phyloP scores from a whole-genome alignment of 2,113 vertebrate genomes.

The Heterochromis multidens region DNA sequence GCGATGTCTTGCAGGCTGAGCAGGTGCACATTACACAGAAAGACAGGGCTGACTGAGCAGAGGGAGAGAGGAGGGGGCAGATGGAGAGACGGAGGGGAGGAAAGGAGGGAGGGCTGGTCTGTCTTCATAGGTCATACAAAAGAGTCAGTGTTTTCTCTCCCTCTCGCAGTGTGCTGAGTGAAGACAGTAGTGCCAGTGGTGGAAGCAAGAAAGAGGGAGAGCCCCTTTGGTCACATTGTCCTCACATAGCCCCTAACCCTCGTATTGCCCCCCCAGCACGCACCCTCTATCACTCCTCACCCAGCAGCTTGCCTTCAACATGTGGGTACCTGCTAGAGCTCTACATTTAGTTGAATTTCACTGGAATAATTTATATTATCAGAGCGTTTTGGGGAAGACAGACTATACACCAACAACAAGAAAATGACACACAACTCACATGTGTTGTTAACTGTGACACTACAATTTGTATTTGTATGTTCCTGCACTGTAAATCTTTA shows the following conservation, averaged over 20 bases:
- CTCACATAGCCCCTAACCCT: conserved; percentile 28
- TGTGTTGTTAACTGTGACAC: background rate
- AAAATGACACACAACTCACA: background rate
- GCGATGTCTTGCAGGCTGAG: conserved; percentile 31
- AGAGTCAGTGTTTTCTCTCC: conserved; percentile 64
- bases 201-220: conserved; percentile 29
- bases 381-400: background rate
- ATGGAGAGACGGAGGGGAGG: background rate
- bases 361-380: background rate
- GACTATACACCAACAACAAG: background rate
- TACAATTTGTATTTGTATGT: background rate
- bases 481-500: background rate
- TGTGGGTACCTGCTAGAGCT: background rate
- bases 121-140: conserved; percentile 68
- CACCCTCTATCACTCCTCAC: conserved; percentile 30
- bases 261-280: background rate
- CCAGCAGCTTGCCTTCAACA: background rate
- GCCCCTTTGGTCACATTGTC: conserved; percentile 51
- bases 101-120: conserved; percentile 21
- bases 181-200: conserved; percentile 27
- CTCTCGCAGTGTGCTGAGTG: background rate
- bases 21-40: conserved; percentile 68
- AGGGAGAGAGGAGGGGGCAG: background rate
- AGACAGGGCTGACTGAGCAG: conserved; percentile 53
- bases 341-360: background rate